Evolutionary conservation across 2,113 vertebrate species (phyloP).

Genomic region (Poicephalus meyeri): DNA sequence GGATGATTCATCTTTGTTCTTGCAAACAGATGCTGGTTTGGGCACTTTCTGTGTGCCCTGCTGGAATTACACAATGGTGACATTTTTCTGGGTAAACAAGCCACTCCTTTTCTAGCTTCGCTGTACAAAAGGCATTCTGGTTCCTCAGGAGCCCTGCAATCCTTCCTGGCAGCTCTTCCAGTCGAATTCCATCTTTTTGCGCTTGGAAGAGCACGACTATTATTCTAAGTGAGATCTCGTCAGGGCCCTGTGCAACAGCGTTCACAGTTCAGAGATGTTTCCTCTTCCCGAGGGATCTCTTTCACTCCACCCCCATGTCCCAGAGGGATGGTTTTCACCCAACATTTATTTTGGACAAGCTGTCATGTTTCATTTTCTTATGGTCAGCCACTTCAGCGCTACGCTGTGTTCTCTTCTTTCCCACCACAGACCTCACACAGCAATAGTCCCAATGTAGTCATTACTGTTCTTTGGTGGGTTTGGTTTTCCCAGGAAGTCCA

Average conservation of each 20-base stretch:
- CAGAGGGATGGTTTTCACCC: background rate
- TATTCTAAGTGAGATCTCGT: background rate
- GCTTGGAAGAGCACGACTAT: background rate
- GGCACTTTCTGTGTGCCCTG: conserved; percentile 3
- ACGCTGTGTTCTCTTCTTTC: background rate
- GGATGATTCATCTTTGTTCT: conserved; percentile 41
- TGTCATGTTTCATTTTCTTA: background rate
- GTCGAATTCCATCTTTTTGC: background rate
- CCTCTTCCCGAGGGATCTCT: background rate
- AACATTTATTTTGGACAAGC: background rate
- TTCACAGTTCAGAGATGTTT: background rate
- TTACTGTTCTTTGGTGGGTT: background rate
- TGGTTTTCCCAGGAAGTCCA: background rate
- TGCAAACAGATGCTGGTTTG: conserved; percentile 44
- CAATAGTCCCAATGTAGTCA: background rate
- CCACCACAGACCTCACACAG: background rate
- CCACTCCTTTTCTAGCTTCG: background rate
- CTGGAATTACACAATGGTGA: background rate
- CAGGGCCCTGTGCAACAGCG: background rate
- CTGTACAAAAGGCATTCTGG: background rate
- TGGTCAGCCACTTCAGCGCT: background rate
- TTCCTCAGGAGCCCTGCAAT: background rate
- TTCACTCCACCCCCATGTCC: background rate
- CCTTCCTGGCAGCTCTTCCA: background rate
- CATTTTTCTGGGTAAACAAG: conserved; percentile 28